Evolutionary conservation across 2,797 vertebrate species (phyloP), one percentile per base, ranked within the genome.

Genomic region (Sphaeramia orbicularis): DNA sequence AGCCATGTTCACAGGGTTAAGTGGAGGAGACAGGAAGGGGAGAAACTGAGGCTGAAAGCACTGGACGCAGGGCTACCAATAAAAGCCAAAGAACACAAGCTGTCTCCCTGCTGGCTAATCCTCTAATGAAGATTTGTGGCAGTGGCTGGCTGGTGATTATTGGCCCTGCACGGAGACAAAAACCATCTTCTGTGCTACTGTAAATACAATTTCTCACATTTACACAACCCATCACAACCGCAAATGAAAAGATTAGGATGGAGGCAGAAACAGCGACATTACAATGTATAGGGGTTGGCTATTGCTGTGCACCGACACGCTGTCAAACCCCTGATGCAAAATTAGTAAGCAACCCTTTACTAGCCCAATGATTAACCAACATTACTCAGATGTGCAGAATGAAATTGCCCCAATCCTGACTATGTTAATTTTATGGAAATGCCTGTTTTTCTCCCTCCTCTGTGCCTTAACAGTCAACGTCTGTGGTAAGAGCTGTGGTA

Each of bases 41-140:
- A 65, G 59, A 78, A 61, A 66, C 70, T 12, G 11, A 60, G 57
- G 67, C 73, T 59, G 81, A 67, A 62, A 74, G 68, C 40, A 5
- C 37, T 53, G 76, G 70, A 65, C 4, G 48, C 76, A 18, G 65
- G 52, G 75, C 65, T 53, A 71, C 81, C 77, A 80, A 82, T 66
- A 71, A 86, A 76, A 81, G 81, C 71, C 85, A 86, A 80, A 84
- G 84, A 84, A 87, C 85, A 83, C 82, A 85, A 83, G 89, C 90
- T 84, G 88, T 91, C 89, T 90, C 86, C 74, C 80, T 82, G 76
- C 65, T 56, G 80, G 81, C 89, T 93, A 91, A 93, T 93, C 90
- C 80, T 65, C 84, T 92, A 94, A 94, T 93, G 90, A 94, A 94
- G 92, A 94, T 93, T 89, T 93, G 92, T 91, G 87, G 86, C 71